Evolutionary conservation across 2,888 invertebrate genomes (phyloP).

Genomic region (Pherbina coryleti): DNA sequence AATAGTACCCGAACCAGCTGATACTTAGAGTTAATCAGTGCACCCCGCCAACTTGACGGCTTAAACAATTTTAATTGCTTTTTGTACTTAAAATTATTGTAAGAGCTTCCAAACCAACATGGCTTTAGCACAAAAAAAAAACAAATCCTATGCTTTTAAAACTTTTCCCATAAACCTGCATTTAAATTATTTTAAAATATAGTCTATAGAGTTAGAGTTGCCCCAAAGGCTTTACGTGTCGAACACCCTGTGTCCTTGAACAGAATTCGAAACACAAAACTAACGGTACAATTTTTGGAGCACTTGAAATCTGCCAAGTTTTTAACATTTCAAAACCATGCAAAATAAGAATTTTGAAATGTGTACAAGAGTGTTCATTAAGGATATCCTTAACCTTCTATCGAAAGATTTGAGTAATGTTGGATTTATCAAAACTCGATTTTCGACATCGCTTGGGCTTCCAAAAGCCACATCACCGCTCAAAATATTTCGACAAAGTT

Average conservation of each 20-base stretch:
- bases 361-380: no score
- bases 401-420: no score
- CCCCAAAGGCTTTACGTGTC: not conserved
- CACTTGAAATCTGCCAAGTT: no score
- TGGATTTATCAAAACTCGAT: no score
- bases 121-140: conserved; percentile 15
- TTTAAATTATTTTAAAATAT: not conserved
- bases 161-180: not conserved
- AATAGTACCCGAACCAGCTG: conserved; percentile 19
- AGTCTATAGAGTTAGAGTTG: not conserved
- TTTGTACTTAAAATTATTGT: not conserved
- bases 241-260: not conserved
- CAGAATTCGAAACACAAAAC: no score
- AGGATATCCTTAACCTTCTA: no score
- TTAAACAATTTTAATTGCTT: conserved; percentile 25
- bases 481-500: no score
- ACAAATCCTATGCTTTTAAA: conserved; percentile 6
- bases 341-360: no score
- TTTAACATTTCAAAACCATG: no score
- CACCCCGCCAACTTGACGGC: conserved; percentile 16
- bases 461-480: no score
- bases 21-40: conserved; percentile 7
- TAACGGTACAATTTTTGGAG: no score
- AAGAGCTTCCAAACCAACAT: conserved; percentile 13
- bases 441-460: no score